Evolutionary conservation across 2,888 invertebrate genomes (phyloP).

Genomic region (Ashinkailepas kermadecensis): DNA sequence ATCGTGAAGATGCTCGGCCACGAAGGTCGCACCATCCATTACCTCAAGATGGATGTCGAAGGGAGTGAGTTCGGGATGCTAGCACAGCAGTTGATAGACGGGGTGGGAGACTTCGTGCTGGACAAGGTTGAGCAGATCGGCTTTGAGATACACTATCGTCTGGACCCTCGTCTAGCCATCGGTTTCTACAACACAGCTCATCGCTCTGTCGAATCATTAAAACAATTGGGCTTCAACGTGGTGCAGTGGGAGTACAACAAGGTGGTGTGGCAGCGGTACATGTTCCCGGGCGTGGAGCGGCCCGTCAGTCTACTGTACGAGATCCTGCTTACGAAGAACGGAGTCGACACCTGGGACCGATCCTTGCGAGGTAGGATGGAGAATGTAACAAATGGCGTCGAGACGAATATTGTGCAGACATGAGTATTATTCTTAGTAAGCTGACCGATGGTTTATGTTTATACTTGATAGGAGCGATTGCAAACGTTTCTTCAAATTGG

Average conservation of each 20-base stretch:
- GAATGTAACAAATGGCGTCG: neutral
- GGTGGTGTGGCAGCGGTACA: conserved; percentile 11
- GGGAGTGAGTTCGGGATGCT: conserved; percentile 40
- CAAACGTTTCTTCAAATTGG: too few relatives aligned
- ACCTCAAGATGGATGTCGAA: conserved; percentile 43
- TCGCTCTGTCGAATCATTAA: neutral
- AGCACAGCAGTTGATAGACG: conserved; percentile 22
- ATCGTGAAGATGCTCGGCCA: conserved; percentile 39
- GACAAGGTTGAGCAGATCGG: conserved; percentile 19
- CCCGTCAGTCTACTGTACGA: conserved; percentile 14
- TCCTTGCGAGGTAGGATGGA: neutral
- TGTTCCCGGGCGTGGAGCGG: neutral
- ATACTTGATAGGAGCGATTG: too few relatives aligned
- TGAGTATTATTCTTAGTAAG: too few relatives aligned
- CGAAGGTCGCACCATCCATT: conserved; percentile 40
- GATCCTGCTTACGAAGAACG: conserved; percentile 3
- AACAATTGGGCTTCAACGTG: neutral
- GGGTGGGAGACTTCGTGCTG: neutral
- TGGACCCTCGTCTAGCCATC: neutral
- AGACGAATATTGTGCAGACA: too few relatives aligned
- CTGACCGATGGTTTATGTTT: too few relatives aligned
- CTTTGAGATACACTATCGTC: neutral
- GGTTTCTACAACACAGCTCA: neutral
- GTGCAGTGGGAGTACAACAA: conserved; percentile 15
- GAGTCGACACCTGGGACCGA: neutral